Evolutionary conservation across 92 coral and sea anemone species (phyloP).

Genomic region (Pocillopora grandis): DNA sequence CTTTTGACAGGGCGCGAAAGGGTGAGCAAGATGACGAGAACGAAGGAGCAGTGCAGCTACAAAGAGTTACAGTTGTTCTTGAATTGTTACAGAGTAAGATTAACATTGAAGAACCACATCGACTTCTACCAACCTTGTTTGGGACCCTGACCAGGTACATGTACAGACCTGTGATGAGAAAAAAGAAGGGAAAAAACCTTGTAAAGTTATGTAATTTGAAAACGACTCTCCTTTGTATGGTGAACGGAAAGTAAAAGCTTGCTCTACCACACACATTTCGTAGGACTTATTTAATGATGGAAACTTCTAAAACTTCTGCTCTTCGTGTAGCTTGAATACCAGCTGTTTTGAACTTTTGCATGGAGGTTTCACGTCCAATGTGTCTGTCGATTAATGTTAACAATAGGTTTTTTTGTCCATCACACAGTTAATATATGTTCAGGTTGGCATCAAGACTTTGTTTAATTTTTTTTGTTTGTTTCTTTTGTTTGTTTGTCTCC

Average conservation of each 20-base stretch:
- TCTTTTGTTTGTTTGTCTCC: not conserved
- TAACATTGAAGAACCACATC: conserved; percentile 66
- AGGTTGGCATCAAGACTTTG: no score
- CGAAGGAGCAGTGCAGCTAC: conserved; percentile 15
- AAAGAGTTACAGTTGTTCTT: conserved; percentile 67
- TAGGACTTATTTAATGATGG: not conserved
- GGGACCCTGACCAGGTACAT: conserved; percentile 76
- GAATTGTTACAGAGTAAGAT: conserved; percentile 82
- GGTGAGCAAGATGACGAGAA: not conserved
- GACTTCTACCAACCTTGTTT: conserved; percentile 75
- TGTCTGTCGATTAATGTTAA: not conserved
- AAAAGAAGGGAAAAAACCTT: not conserved
- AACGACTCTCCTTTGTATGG: not conserved
- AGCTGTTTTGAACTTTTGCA: not conserved
- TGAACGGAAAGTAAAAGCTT: no score
- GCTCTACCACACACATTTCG: no score
- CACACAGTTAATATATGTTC: no score
- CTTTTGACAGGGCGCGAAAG: conserved; percentile 34
- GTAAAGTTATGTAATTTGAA: not conserved
- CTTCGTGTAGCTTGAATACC: not conserved
- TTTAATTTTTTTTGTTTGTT: not conserved
- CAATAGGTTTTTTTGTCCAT: no score
- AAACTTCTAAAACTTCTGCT: not conserved
- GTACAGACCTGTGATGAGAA: not conserved
- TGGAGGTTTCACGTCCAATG: not conserved